Conservation (phyloP, 2,888 invertebrate genomes). For the Monochamus alternatus region DNA sequence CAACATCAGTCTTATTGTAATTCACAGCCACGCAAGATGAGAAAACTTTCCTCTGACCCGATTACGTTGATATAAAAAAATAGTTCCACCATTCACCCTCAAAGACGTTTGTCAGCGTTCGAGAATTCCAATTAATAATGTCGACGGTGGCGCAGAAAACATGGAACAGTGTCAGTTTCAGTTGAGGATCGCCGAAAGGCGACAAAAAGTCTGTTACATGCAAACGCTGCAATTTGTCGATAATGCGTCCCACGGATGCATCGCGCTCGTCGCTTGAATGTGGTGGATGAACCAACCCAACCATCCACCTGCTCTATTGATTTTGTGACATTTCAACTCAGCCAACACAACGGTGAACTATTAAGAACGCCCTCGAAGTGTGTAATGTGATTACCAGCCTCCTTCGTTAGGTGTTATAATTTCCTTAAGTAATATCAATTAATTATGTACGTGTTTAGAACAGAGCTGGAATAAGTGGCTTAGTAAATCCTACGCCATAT, state of each 20-base stretch:
- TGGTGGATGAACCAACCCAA: conserved; percentile 1
- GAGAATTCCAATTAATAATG: too few species aligned
- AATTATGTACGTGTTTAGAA: conserved; percentile 3
- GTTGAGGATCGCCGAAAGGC: background rate
- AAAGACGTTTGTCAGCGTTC: too few species aligned
- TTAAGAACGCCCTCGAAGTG: conserved; percentile 14
- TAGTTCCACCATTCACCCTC: too few species aligned
- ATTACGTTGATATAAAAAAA: too few species aligned
- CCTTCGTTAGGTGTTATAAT: conserved; percentile 10
- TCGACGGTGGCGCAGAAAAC: background rate
- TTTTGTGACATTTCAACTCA: conserved; percentile 29
- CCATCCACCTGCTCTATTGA: conserved; percentile 13
- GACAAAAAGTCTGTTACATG: background rate
- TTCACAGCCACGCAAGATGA: too few species aligned
- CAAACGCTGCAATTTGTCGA: background rate
- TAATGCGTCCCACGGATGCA: background rate
- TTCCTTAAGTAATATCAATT: conserved; percentile 10
- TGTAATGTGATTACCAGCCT: conserved; percentile 13
- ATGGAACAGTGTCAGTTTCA: background rate
- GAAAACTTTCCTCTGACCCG: too few species aligned
- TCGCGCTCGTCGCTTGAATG: background rate
- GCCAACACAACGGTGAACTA: conserved; percentile 10
- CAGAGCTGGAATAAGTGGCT: background rate
- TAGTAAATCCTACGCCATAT: background rate
- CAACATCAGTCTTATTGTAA: too few species aligned